phyloP scores from a whole-genome alignment of 2,888 invertebrate species.

The Atrina japonica region DNA sequence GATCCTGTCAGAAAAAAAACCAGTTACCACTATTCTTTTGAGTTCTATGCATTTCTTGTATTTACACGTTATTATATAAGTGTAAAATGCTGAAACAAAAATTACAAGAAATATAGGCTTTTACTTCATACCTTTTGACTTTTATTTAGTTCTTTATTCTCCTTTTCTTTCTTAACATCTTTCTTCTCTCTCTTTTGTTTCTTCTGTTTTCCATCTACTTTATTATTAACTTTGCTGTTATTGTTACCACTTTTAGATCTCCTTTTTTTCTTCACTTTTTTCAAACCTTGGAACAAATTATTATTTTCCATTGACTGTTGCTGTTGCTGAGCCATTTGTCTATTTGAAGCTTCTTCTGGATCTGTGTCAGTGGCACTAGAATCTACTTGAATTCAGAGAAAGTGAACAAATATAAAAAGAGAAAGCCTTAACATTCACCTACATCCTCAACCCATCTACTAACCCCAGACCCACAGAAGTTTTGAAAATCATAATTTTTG shows the following conservation, averaged over 20 bases:
- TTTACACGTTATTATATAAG: too few species aligned
- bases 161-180: conserved; percentile 76
- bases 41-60: too few species aligned
- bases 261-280: conserved; percentile 61
- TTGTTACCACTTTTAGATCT: conserved; percentile 63
- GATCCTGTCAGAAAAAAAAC: too few species aligned
- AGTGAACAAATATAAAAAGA: neutral
- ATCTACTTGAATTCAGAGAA: conserved; percentile 61
- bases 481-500: too few species aligned
- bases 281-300: conserved; percentile 38
- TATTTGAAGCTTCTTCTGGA: conserved; percentile 76
- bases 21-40: too few species aligned
- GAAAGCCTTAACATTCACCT: neutral
- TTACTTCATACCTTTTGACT: conserved; percentile 54
- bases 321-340: conserved; percentile 53
- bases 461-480: too few species aligned
- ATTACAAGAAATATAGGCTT: too few species aligned
- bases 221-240: conserved; percentile 50
- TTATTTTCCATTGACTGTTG: conserved; percentile 32
- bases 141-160: conserved; percentile 78
- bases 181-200: conserved; percentile 74
- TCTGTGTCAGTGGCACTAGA: conserved; percentile 80
- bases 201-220: conserved; percentile 47
- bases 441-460: neutral
- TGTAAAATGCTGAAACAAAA: too few species aligned